Evolutionary conservation across 2,113 vertebrate genomes (phyloP).

Genomic region (Puntigrus tetrazona): DNA sequence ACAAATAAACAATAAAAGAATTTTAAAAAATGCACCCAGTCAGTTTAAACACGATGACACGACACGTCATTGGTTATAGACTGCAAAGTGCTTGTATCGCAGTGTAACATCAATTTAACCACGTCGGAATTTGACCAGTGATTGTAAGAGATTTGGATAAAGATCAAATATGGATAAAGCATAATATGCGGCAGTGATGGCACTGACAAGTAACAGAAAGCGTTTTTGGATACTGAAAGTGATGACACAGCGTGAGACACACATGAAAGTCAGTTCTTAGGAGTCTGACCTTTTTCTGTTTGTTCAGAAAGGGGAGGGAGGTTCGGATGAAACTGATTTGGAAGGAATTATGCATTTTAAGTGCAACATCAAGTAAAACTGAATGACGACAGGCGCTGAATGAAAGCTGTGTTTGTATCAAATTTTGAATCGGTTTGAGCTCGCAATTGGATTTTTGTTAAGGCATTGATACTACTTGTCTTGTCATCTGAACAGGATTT

Average conservation of each 20-base stretch:
- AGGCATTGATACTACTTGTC: neutral
- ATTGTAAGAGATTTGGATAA: constrained; percentile 23
- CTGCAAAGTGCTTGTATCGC: neutral
- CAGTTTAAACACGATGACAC: neutral
- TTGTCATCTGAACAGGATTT: neutral
- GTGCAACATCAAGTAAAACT: constrained; percentile 63
- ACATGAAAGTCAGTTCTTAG: constrained; percentile 77
- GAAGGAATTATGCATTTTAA: constrained; percentile 72
- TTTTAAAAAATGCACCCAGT: neutral
- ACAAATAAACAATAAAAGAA: neutral
- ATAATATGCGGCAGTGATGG: constrained; percentile 57
- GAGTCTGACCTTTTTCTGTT: constrained; percentile 80
- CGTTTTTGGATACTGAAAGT: constrained; percentile 78
- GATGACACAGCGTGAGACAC: constrained; percentile 77
- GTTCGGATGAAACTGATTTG: constrained; percentile 66
- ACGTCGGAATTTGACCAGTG: neutral
- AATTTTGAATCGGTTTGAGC: neutral
- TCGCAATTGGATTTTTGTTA: neutral
- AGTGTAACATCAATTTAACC: too few relatives aligned
- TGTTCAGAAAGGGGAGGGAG: constrained; percentile 59
- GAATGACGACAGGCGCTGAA: neutral
- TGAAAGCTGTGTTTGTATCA: neutral
- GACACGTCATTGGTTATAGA: neutral
- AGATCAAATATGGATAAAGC: too few relatives aligned
- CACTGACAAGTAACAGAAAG: constrained; percentile 68